Conservation (phyloP, 2,113 vertebrate species). For the Trogon melanurus region DNA sequence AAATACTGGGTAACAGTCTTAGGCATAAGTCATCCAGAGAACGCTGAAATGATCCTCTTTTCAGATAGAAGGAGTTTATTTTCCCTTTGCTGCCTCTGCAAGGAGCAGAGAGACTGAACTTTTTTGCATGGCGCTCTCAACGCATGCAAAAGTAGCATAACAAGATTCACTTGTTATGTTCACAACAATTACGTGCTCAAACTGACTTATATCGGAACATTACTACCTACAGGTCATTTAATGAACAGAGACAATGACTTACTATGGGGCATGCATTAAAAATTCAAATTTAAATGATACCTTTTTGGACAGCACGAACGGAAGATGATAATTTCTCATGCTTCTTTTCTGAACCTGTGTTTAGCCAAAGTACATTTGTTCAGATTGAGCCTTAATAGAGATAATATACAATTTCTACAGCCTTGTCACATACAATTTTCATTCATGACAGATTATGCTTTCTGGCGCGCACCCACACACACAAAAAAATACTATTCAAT, state of each 20-base stretch:
- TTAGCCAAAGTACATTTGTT: constrained; percentile 89
- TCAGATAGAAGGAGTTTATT: background rate
- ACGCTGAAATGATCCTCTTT: background rate
- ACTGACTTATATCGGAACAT: constrained; percentile 76
- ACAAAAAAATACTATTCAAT: constrained; percentile 79
- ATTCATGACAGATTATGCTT: constrained; percentile 83
- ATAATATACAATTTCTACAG: constrained; percentile 86
- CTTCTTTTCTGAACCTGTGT: constrained; percentile 96
- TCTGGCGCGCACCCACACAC: constrained; percentile 79
- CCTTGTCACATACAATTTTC: constrained; percentile 83
- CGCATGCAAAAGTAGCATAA: constrained; percentile 7
- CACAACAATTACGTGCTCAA: background rate
- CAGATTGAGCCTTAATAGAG: constrained; percentile 85
- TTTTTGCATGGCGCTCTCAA: background rate
- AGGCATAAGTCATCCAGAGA: background rate
- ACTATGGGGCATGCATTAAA: constrained; percentile 82
- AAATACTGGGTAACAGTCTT: background rate
- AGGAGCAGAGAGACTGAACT: background rate
- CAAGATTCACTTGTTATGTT: background rate
- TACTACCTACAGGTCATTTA: constrained; percentile 65
- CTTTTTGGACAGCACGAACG: constrained; percentile 97
- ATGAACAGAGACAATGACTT: constrained; percentile 68
- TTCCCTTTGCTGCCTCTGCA: background rate
- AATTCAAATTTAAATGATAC: constrained; percentile 89
- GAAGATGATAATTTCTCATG: constrained; percentile 98